Evolutionary conservation across 2,797 vertebrate genomes (phyloP).

Genomic region (Synanceia verrucosa): DNA sequence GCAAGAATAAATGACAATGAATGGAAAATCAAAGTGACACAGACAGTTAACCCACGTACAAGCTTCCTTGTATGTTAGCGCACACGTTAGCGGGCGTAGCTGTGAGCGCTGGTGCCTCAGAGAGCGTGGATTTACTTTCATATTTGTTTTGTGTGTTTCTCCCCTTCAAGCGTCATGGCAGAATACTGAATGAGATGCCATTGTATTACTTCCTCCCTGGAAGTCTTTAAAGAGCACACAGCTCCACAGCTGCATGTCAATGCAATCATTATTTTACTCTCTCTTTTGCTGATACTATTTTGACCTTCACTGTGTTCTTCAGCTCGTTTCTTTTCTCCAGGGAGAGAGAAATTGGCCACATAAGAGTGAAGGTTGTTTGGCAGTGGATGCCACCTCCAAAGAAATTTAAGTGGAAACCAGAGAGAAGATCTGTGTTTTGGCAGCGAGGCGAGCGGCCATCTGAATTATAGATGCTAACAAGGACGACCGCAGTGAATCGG

Average conservation of each 20-base stretch:
- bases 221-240: conserved; percentile 63
- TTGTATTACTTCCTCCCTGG: conserved; percentile 53
- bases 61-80: background rate
- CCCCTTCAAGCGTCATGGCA: conserved; percentile 2
- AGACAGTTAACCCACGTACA: background rate
- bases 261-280: conserved; percentile 73
- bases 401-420: conserved; percentile 49
- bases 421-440: conserved; percentile 54
- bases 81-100: conserved; percentile 9
- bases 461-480: conserved; percentile 67
- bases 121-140: conserved; percentile 30
- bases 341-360: conserved; percentile 54
- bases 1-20: conserved; percentile 14
- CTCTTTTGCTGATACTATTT: conserved; percentile 60
- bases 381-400: conserved; percentile 42
- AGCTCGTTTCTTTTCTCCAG: conserved; percentile 56
- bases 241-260: conserved; percentile 74
- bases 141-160: conserved; percentile 42
- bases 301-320: conserved; percentile 74
- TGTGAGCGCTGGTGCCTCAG: conserved; percentile 3
- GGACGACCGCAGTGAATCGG: conserved; percentile 15
- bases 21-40: background rate
- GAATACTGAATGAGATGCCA: conserved; percentile 53
- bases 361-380: conserved; percentile 38
- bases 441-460: conserved; percentile 43